phyloP scores from a whole-genome alignment of 1,140 invertebrate genomes.

The Polypedilum vanderplanki region DNA sequence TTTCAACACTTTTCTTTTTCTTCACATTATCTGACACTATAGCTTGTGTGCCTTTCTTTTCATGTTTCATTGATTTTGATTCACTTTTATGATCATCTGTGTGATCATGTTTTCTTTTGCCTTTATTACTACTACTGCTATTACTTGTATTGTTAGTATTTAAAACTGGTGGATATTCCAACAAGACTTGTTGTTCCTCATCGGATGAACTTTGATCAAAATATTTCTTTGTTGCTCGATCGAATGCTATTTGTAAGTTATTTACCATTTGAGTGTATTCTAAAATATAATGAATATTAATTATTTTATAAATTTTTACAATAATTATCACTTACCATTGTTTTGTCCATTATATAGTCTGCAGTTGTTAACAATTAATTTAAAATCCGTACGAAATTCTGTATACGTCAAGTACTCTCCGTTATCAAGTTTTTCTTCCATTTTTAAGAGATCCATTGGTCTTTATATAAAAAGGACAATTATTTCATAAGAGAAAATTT shows the following conservation, averaged over 20 bases:
- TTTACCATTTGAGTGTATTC: constrained; percentile 85
- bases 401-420: constrained; percentile 69
- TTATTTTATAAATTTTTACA: background rate
- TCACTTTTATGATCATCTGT: constrained; percentile 34
- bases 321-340: constrained; percentile 59
- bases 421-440: constrained; percentile 78
- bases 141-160: constrained; percentile 37
- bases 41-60: constrained; percentile 37
- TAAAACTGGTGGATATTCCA: constrained; percentile 51
- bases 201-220: constrained; percentile 71
- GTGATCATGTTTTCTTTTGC: constrained; percentile 42
- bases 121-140: constrained; percentile 42
- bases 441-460: constrained; percentile 81
- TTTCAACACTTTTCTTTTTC: constrained; percentile 45
- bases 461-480: constrained; percentile 37
- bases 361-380: constrained; percentile 86
- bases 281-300: constrained; percentile 44
- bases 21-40: constrained; percentile 40
- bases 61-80: constrained; percentile 30
- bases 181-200: constrained; percentile 63
- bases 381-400: constrained; percentile 81
- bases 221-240: constrained; percentile 69
- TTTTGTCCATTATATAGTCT: constrained; percentile 83
- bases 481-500: constrained; percentile 31
- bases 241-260: constrained; percentile 70